Base-by-base conservation (phyloP, 1,140 invertebrate genomes). In the Luehdorfia chinensis region DNA sequence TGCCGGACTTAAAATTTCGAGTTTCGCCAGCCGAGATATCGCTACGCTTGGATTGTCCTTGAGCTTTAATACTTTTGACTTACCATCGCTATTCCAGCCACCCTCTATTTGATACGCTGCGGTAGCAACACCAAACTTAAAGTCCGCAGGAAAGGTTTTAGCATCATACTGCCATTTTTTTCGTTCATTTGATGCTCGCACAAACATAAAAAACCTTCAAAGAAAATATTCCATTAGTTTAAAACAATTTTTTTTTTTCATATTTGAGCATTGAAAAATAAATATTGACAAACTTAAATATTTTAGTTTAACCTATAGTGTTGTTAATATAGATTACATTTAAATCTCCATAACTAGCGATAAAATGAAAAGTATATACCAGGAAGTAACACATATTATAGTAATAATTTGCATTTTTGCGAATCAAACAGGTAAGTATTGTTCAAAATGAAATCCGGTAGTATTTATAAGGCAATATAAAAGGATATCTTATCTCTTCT, bases 101-200 rank as follows among this genome's bases (percentile, higher is more conserved):
- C 39, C 39, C 28, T 43, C 39, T 11, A 43, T 30, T 30, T 43
- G 39, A 43, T 43, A 43, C n/a, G 39, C 39, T 2, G 39, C 8
- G 15, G 39, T 43, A 1, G 39, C 14, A 16, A 14, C 39, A 7
- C 39, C 39, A 15, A 43, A 43, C 13, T 9, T 18, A 15, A 43
- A 43, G 21, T 30, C 39, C 2, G 13, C 13, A 9, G 39, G 39
- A 16, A 43, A 43, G n/a, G 12, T 28, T 43, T 30, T 16, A 14
- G 25, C 8, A 5, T 14, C 39, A 28, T 28, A 41, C 1, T 43
- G 23, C 14, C 15, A 28, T 30, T 15, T 16, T 1, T 13, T 14
- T 19, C n/a, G 25, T 7, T 12, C 21, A 12, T 21, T 25, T 25
- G 21, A 11, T 39, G 6, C 11, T 11, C n/a, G 14, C n/a, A 9